Base-by-base conservation (phyloP, 2,888 invertebrate species). In the Melolontha melolontha region DNA sequence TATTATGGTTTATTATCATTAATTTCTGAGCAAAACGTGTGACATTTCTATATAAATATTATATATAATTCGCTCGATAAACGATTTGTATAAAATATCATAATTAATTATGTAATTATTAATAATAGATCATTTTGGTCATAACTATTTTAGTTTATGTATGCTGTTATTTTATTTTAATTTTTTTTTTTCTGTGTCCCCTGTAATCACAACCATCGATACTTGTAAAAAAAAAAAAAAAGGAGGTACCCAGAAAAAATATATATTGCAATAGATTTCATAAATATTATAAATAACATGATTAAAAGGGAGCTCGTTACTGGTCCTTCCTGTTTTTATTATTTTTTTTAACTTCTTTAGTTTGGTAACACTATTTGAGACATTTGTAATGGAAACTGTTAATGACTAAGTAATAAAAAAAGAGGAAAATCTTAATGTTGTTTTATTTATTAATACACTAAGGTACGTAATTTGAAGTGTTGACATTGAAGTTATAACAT, bases 351-450 rank as follows among this genome's bases (percentile, higher is more conserved):
- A 74, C 74, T 74, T 76, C 75, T 77, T 79, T 77, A 78, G 78
- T 79, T 75, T 78, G 73, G 77, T 78, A 77, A 78, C 76, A 78
- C 75, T 76, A 76, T 78, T 79, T 77, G 74, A 34, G 34, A 76
- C 77, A 78, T 79, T 78, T 79, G 76, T 79, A 79, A 79, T 75
- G 77, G 74, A 78, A 34, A 76, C 76, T 79, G 78, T 79, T 79
- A 79, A 34, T 75, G 77, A 76, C 69, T 77, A 76, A 78, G 76
- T 75, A 78, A 76, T 76, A 76, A 74, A 71, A 76, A 63, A 73
- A 79, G 71, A 34, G 34, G 72, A 74, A 72, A 72, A 68, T 70
- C 67, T 62, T 62, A 39, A 62, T 62, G 59, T 49, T 49, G n/a
- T 52, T 52, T 54, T 39, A 16, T 50, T 50, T 40, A 39, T 39